Base-by-base conservation (phyloP, 1,140 invertebrate genomes). In the Drosophila sulfurigaster region DNA sequence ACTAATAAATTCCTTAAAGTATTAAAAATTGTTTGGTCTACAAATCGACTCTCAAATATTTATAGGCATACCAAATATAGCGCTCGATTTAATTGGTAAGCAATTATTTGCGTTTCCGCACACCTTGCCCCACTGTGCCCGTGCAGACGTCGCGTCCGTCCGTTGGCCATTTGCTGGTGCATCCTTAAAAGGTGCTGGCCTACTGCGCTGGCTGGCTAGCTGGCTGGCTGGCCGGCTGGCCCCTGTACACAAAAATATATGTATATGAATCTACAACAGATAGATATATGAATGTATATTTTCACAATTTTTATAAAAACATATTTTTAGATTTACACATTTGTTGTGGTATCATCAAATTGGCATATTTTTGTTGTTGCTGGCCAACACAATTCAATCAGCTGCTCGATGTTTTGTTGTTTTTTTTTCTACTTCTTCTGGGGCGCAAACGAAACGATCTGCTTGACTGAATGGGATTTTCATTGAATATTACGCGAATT, bases 381-480 rank as follows among this genome's bases (percentile, higher is more conserved):
- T 89, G 78, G 81, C 85, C 81, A 89, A 90, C 81, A 89, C 85
- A 85, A 90, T 85, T 89, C 85, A 89, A 89, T 89, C 85, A 88
- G 85, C 83, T 87, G 85, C 72, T 82, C 54, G 76, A 38, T 51
- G 71, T 69, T 83, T 43, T 16, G 1, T 16, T 16, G 1, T 16
- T 1, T 16, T 16, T 16, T 25, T 25, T 25, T 25, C 20, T 25
- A 25, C 20, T 25, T 25, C 20, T 25, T 25, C 20, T 25, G 20
- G 20, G n/a, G n/a, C 41, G 1, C 11, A 43, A 43, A 43, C n/a
- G 41, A 43, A 43, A 43, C 81, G 74, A 54, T 69, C 20, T 68
- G 78, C 48, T 67, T 75, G 60, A 78, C 66, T 81, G 75, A 86
- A 86, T 85, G 82, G 65, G 75, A 30, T 62, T 77, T 52, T 59